phyloP scores from a whole-genome alignment of 2,888 invertebrate species.

The Dascillus cervinus region DNA sequence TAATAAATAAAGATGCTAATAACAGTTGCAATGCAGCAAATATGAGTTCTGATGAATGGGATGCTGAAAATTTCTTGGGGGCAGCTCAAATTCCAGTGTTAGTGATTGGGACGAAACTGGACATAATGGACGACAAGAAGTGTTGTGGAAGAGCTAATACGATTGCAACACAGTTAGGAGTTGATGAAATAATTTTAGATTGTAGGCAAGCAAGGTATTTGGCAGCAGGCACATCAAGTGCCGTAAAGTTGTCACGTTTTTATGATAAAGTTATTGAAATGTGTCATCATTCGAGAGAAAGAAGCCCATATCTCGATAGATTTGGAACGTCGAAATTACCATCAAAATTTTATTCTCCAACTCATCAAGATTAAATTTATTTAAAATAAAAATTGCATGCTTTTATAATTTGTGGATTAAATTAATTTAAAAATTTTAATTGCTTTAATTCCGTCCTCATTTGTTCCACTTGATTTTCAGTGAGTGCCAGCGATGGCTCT shows the following conservation, averaged over 20 bases:
- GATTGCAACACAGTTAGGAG: constrained; percentile 83
- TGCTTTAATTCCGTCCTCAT: constrained; percentile 35
- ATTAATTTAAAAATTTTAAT: neutral
- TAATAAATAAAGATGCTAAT: constrained; percentile 66
- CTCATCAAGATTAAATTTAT: constrained; percentile 25
- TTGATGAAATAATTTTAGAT: constrained; percentile 87
- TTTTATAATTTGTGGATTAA: no score
- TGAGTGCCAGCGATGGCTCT: constrained; percentile 48
- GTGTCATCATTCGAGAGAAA: constrained; percentile 37
- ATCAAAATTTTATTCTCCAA: constrained; percentile 37
- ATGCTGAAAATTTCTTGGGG: constrained; percentile 80
- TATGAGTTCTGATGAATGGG: constrained; percentile 59
- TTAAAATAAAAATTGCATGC: neutral
- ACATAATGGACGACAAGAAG: constrained; percentile 72
- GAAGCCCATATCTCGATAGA: constrained; percentile 32
- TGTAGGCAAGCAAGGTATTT: constrained; percentile 67
- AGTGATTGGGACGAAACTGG: constrained; percentile 90
- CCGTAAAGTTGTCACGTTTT: constrained; percentile 88
- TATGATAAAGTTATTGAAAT: constrained; percentile 78
- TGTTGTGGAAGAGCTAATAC: constrained; percentile 55
- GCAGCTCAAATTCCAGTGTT: constrained; percentile 86
- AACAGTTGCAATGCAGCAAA: constrained; percentile 20
- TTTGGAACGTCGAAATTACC: constrained; percentile 34
- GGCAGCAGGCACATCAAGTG: constrained; percentile 90
- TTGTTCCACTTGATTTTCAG: constrained; percentile 25